These are phyloP conservation scores for Antedon bifida DNA, from an alignment of 35 echinoderm and acorn worm species.

Conservation along the genomic window DNA sequence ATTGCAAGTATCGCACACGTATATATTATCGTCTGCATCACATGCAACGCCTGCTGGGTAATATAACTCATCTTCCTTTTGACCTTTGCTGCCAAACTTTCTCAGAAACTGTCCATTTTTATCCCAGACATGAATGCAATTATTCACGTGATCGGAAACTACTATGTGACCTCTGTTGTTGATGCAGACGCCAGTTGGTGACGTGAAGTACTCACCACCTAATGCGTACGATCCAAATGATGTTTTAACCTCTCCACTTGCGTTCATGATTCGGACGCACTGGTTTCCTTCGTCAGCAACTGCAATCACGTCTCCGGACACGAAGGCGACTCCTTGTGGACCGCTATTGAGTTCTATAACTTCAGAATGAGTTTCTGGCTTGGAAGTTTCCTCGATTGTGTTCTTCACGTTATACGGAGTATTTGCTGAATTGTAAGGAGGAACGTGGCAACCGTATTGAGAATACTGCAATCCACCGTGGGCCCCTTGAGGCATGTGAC, in stretches of 20 bases:
- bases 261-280: slow-evolving; percentile 53
- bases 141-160: slow-evolving; percentile 67
- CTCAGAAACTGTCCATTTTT: slow-evolving; percentile 41
- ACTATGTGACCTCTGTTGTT: slow-evolving; percentile 39
- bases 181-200: slow-evolving; percentile 61
- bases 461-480: not conserved
- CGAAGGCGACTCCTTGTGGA: slow-evolving; percentile 21
- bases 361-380: not conserved
- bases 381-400: not conserved
- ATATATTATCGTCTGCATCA: slow-evolving; percentile 63
- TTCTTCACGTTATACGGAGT: not conserved
- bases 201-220: slow-evolving; percentile 60
- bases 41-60: slow-evolving; percentile 55
- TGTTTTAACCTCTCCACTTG: slow-evolving; percentile 38
- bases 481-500: not conserved
- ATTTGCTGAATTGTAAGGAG: not conserved
- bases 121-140: slow-evolving; percentile 84
- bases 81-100: slow-evolving; percentile 71
- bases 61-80: slow-evolving; percentile 21
- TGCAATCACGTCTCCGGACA: slow-evolving; percentile 48
- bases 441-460: not conserved
- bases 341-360: not conserved
- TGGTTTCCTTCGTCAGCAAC: slow-evolving; percentile 68
- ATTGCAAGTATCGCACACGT: slow-evolving; percentile 84
- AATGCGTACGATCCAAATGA: slow-evolving; percentile 38